Evolutionary conservation across 2,797 vertebrate genomes (phyloP).

Genomic region (Oreortyx pictus): DNA sequence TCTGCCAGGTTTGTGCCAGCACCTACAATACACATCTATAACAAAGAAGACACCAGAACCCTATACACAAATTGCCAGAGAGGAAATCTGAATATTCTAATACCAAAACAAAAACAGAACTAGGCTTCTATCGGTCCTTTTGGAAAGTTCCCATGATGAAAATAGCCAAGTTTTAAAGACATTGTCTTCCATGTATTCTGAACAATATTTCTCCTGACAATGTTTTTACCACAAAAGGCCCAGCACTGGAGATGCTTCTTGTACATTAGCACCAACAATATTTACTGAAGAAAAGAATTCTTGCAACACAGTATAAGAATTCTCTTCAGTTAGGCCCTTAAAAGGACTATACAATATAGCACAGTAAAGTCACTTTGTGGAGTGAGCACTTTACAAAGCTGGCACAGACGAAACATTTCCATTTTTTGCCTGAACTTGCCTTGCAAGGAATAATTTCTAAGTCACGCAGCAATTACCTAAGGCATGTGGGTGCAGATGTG

Average conservation of each 20-base stretch:
- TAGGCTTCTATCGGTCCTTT: neutral
- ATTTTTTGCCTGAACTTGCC: constrained; percentile 57
- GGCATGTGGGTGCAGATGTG: constrained; percentile 54
- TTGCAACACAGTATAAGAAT: constrained; percentile 25
- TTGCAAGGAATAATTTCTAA: constrained; percentile 65
- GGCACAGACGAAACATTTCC: constrained; percentile 56
- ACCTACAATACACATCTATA: neutral
- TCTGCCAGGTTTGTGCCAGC: neutral
- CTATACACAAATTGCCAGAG: neutral
- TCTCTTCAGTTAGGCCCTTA: constrained; percentile 25
- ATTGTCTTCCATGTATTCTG: neutral
- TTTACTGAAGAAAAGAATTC: constrained; percentile 6
- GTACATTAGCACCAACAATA: neutral
- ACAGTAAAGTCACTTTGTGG: constrained; percentile 16
- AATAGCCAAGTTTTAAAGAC: neutral
- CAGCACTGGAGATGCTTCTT: neutral
- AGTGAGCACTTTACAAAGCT: constrained; percentile 49
- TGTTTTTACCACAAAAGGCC: neutral
- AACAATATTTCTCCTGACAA: neutral
- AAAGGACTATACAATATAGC: constrained; percentile 28
- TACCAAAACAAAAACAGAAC: neutral
- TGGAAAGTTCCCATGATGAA: constrained; percentile 5
- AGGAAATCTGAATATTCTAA: neutral
- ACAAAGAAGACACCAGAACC: neutral
- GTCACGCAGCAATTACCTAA: constrained; percentile 53